Evolutionary conservation across 2,888 invertebrate genomes (phyloP).

Genomic region (Andrena fulva): DNA sequence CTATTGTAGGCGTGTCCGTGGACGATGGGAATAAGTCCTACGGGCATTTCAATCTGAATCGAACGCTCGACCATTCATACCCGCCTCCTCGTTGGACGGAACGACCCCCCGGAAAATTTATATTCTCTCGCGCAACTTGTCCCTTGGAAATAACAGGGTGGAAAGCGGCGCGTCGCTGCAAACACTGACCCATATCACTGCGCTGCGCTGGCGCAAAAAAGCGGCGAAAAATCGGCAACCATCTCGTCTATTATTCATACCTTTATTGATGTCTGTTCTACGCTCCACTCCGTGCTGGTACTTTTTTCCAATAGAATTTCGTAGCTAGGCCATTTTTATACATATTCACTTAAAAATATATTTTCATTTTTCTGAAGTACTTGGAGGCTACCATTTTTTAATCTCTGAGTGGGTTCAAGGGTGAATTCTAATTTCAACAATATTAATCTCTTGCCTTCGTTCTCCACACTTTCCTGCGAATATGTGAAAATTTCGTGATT

Average conservation of each 20-base stretch:
- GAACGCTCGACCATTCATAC: constrained; percentile 40
- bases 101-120: constrained; percentile 48
- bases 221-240: constrained; percentile 17
- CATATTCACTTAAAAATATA: too few species aligned
- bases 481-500: too few species aligned
- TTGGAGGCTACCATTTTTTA: too few species aligned
- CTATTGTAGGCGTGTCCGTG: constrained; percentile 44
- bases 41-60: constrained; percentile 69
- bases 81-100: constrained; percentile 21
- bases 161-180: constrained; percentile 24
- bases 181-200: constrained; percentile 58
- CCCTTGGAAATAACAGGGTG: constrained; percentile 38
- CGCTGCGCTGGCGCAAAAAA: constrained; percentile 25
- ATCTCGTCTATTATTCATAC: constrained; percentile 52
- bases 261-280: constrained; percentile 32
- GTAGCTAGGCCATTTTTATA: too few species aligned
- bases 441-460: too few species aligned
- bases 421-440: too few species aligned
- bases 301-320: too few species aligned
- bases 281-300: not conserved
- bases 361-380: too few species aligned
- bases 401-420: too few species aligned
- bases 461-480: too few species aligned
- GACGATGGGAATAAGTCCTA: constrained; percentile 60
- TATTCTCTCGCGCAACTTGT: constrained; percentile 49